Evolutionary conservation across 2,888 invertebrate species (phyloP).

Genomic region (Diachrysia chrysitis): DNA sequence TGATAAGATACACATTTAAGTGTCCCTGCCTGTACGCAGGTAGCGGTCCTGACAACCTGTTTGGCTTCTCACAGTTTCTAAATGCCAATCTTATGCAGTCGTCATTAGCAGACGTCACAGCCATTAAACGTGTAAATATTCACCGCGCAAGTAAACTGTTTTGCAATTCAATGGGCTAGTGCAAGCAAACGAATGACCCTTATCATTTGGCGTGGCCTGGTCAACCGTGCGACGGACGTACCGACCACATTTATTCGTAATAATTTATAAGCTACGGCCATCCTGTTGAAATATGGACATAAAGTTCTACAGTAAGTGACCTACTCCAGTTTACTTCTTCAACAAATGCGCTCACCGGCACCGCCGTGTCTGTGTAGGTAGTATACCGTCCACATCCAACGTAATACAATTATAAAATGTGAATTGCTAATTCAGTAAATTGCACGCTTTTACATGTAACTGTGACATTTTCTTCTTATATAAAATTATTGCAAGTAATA

Average conservation of each 20-base stretch:
- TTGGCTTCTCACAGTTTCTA: slow-evolving; percentile 72
- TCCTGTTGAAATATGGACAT: slow-evolving; percentile 57
- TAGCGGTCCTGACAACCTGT: slow-evolving; percentile 59
- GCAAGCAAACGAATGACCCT: slow-evolving; percentile 80
- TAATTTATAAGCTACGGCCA: slow-evolving; percentile 63
- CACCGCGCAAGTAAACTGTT: slow-evolving; percentile 77
- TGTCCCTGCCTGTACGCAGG: not conserved
- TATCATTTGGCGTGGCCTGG: slow-evolving; percentile 65
- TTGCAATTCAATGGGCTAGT: slow-evolving; percentile 82
- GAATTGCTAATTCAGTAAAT: slow-evolving; percentile 67
- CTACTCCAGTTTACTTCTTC: slow-evolving; percentile 56
- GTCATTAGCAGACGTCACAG: slow-evolving; percentile 75
- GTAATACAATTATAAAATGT: slow-evolving; percentile 39
- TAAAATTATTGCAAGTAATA: slow-evolving; percentile 73
- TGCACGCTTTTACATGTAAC: slow-evolving; percentile 66
- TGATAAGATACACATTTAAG: not conserved
- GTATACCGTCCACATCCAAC: not conserved
- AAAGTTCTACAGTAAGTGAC: slow-evolving; percentile 45
- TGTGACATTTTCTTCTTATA: slow-evolving; percentile 73
- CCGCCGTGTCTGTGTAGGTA: slow-evolving; percentile 1
- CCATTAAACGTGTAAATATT: slow-evolving; percentile 83
- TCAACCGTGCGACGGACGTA: slow-evolving; percentile 55
- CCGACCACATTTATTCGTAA: slow-evolving; percentile 61
- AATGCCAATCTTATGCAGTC: slow-evolving; percentile 76
- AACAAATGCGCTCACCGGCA: slow-evolving; percentile 26